Evolutionary conservation across 2,797 vertebrate genomes (phyloP), one percentile per base, ranked within the genome.

Genomic region (Holocentrus rufus): DNA sequence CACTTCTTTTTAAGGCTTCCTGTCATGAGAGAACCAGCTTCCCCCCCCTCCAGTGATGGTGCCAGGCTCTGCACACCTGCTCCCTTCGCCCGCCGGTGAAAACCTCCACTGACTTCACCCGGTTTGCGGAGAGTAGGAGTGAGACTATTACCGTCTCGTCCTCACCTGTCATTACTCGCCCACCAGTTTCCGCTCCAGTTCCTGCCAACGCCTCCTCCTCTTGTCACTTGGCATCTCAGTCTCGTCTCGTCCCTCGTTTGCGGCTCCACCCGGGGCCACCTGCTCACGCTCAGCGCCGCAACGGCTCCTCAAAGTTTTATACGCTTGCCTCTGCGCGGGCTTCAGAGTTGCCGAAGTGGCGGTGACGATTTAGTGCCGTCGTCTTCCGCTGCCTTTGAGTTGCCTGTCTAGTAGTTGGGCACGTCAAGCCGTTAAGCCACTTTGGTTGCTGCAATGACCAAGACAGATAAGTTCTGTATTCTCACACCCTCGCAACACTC

Each of bases 51-150:
- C n/a, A 15, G 18, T 20, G 36, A 22, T 58, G 20, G 42, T 44
- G 14, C 31, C 31, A 34, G 5, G 31, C 31, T 27, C 31, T 34
- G 31, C 50, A 23, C 61, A 47, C 52, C 57, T 74, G 65, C 31
- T 62, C 56, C 62, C 36, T 17, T 0, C 30, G 25, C 65, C 62
- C 53, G 10, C 22, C 8, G n/a, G 15, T 44, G 52, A 74, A 65
- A 63, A 27, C 15, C 66, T 44, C 6, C 50, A 23, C 39, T 2
- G 9, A 65, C 23, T 52, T 34, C 2, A 0, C 50, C 56, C 2
- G n/a, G 14, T 34, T 57, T 27, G 14, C 22, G 36, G 53, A 25
- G 6, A 23, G 25, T 42, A 34, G 23, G 22, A 14, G 18, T 44
- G 23, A 52, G 53, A 39, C 44, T 15, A 3, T 44, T 44, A 20